Conservation (phyloP, 2,888 invertebrate genomes). For the Acronicta alni region DNA sequence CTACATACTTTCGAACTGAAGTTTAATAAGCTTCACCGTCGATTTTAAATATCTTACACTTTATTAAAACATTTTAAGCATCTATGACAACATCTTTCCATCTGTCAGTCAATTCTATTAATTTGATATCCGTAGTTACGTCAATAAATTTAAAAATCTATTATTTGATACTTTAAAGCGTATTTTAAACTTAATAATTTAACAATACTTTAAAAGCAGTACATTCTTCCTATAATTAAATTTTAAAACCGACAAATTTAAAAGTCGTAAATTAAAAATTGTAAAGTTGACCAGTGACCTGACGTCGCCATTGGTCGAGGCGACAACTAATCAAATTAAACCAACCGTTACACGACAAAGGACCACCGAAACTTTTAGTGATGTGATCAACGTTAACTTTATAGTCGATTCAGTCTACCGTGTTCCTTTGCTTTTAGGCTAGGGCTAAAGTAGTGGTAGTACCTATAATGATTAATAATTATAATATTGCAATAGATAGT, state of each 20-base stretch:
- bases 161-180: too few relatives aligned
- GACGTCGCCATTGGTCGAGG: constrained; percentile 65
- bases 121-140: too few relatives aligned
- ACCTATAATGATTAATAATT: too few relatives aligned
- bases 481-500: too few relatives aligned
- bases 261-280: constrained; percentile 82
- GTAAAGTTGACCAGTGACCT: constrained; percentile 78
- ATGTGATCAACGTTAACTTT: constrained; percentile 31
- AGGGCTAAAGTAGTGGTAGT: neutral
- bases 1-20: too few relatives aligned
- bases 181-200: neutral
- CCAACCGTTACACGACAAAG: constrained; percentile 74
- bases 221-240: constrained; percentile 64
- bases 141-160: too few relatives aligned
- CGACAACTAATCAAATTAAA: constrained; percentile 84
- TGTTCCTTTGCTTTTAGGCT: neutral
- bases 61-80: too few relatives aligned
- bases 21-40: too few relatives aligned
- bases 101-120: too few relatives aligned
- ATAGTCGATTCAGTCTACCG: constrained; percentile 31
- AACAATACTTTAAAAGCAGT: constrained; percentile 17
- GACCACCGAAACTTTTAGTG: constrained; percentile 68
- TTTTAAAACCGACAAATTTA: constrained; percentile 77
- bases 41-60: too few relatives aligned
- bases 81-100: too few relatives aligned